phyloP scores from a whole-genome alignment of 1,140 invertebrate genomes.

The Meloidogyne floridensis region DNA sequence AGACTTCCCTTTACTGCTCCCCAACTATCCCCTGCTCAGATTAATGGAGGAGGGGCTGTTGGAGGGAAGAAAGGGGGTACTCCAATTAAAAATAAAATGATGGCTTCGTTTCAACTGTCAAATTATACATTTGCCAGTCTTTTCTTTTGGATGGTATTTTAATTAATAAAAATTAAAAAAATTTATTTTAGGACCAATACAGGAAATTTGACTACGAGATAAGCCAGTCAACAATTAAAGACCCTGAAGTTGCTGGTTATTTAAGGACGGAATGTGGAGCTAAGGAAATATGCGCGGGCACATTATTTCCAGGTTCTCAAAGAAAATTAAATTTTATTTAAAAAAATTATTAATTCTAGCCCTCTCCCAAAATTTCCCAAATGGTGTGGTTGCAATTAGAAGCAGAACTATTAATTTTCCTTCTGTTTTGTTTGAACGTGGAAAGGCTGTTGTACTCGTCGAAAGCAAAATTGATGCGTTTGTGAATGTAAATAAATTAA shows the following conservation, averaged over 20 bases:
- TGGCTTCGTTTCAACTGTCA: constrained; percentile 63
- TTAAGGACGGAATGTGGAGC: constrained; percentile 60
- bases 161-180: background rate
- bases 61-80: constrained; percentile 14
- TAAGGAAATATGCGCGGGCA: constrained; percentile 63
- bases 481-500: constrained; percentile 53
- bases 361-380: constrained; percentile 52
- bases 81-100: constrained; percentile 37
- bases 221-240: constrained; percentile 58
- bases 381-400: constrained; percentile 64
- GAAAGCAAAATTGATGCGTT: constrained; percentile 64
- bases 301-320: constrained; percentile 55
- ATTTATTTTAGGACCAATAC: constrained; percentile 31
- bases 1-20: no score
- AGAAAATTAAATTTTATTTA: background rate
- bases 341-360: constrained; percentile 36
- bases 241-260: constrained; percentile 59
- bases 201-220: constrained; percentile 66
- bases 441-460: constrained; percentile 56
- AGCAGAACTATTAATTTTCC: constrained; percentile 64
- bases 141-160: constrained; percentile 63
- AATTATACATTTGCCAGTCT: constrained; percentile 62
- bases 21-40: constrained; percentile 19
- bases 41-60: constrained; percentile 32
- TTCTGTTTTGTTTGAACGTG: constrained; percentile 50